Evolutionary conservation across 2,113 vertebrate genomes (phyloP).

Genomic region (Parus major): DNA sequence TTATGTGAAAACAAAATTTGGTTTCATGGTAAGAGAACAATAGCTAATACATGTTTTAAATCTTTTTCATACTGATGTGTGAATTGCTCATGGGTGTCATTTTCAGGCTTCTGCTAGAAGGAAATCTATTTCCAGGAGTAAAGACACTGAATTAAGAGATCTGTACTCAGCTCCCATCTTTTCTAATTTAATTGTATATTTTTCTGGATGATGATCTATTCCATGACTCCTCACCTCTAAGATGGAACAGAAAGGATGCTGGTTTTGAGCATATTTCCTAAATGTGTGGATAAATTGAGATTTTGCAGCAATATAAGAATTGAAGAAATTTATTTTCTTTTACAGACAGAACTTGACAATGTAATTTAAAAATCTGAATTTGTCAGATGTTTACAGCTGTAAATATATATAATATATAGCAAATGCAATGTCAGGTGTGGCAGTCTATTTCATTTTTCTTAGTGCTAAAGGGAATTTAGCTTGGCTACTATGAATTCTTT

Average conservation of each 20-base stretch:
- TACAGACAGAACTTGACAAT: background rate
- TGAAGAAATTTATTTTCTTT: background rate
- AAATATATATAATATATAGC: background rate
- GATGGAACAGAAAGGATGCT: background rate
- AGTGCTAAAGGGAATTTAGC: background rate
- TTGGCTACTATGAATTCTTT: background rate
- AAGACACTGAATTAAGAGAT: background rate
- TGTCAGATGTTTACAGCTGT: background rate
- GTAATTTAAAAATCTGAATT: background rate
- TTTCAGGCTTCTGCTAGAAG: background rate
- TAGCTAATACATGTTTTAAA: background rate
- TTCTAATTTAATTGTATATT: background rate
- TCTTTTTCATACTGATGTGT: background rate
- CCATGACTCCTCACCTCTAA: background rate
- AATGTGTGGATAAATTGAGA: background rate
- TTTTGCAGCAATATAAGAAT: background rate
- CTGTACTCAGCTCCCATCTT: background rate
- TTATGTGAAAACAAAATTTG: background rate
- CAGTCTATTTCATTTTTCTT: background rate
- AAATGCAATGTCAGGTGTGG: background rate
- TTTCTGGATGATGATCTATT: background rate
- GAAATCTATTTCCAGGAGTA: background rate
- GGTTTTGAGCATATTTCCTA: background rate
- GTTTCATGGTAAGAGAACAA: background rate
- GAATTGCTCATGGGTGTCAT: background rate